Evolutionary conservation across 1,140 invertebrate genomes (phyloP).

Genomic region (Zaprionus camerounensis): DNA sequence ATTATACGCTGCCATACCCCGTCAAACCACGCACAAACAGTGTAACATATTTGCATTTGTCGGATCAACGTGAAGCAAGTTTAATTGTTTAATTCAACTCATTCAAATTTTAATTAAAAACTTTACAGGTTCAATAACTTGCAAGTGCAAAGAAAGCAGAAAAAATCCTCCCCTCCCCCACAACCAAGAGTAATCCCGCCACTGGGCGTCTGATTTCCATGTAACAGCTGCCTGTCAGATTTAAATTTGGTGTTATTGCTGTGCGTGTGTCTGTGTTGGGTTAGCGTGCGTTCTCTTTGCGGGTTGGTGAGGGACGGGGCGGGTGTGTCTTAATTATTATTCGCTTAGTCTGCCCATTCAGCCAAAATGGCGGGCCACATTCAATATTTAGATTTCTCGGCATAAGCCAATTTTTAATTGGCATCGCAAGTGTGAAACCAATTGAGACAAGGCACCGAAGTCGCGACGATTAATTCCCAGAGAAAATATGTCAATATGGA

Average conservation of each 20-base stretch:
- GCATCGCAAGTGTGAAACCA: neutral
- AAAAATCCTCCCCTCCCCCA: conserved; percentile 13
- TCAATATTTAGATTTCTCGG: conserved; percentile 3
- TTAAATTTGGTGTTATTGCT: conserved; percentile 29
- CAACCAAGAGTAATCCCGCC: conserved; percentile 39
- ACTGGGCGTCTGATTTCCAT: conserved; percentile 54
- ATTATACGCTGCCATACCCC: neutral
- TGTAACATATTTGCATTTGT: conserved; percentile 12
- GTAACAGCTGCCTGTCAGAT: conserved; percentile 70
- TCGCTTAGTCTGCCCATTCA: conserved; percentile 24
- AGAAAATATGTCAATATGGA: neutral
- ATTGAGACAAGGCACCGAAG: neutral
- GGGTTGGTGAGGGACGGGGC: neutral
- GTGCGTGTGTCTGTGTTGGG: conserved; percentile 2
- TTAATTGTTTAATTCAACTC: conserved; percentile 76
- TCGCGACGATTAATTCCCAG: neutral
- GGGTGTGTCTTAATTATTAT: conserved; percentile 15
- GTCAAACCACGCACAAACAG: neutral
- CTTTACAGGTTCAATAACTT: conserved; percentile 78
- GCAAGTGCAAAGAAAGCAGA: conserved; percentile 24
- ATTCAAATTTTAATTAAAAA: conserved; percentile 82
- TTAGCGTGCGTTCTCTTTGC: neutral
- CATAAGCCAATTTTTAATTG: conserved; percentile 5
- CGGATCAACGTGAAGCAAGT: conserved; percentile 42
- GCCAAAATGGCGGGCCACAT: conserved; percentile 1